Evolutionary conservation across 2,797 vertebrate species (phyloP), one percentile per base, ranked within the genome.

Genomic region (Epinephelus coioides): DNA sequence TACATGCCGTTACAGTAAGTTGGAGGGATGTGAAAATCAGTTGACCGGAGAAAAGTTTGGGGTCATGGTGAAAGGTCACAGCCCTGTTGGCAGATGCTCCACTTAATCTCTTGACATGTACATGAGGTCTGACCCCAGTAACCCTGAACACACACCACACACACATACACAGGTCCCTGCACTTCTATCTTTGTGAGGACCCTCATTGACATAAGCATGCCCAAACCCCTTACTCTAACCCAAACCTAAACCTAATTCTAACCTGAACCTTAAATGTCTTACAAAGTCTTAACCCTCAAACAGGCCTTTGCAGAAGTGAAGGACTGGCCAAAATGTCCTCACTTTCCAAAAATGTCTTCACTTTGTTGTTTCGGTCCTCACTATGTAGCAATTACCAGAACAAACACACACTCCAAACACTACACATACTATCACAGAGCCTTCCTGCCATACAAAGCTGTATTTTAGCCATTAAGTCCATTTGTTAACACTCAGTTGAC

Each of bases 71-170:
- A 69, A 73, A 73, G 72, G 55, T 73, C n/a, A 64, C n/a, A 34
- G 55, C 12, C 15, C 21, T 21, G 67, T 66, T 51, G 55, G 50
- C 54, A 60, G 59, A 65, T 38, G 21, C 50, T 76, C 46, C 19
- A 6, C 44, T 73, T 53, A 27, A 61, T 64, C 15, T 65, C 38
- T 59, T 69, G 71, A 81, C 43, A 54, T 57, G 51, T 55, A 46
- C 43, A 44, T 61, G 19, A 66, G 59, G 51, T 54, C 38, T 63
- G 68, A 67, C 59, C 53, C 25, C 4, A 1, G 15, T 38, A 30
- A 69, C 65, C 46, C 17, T 3, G 0, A 25, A 43, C 1, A 57
- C 9, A 55, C 40, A 30, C 54, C 30, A 34, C 30, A 34, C 7
- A 8, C 30, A 34, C 30, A 30, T 5, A 30, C 4, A 30, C 27